Conservation (phyloP, 2,797 vertebrate genomes). For the Pseudochaenichthys georgianus region DNA sequence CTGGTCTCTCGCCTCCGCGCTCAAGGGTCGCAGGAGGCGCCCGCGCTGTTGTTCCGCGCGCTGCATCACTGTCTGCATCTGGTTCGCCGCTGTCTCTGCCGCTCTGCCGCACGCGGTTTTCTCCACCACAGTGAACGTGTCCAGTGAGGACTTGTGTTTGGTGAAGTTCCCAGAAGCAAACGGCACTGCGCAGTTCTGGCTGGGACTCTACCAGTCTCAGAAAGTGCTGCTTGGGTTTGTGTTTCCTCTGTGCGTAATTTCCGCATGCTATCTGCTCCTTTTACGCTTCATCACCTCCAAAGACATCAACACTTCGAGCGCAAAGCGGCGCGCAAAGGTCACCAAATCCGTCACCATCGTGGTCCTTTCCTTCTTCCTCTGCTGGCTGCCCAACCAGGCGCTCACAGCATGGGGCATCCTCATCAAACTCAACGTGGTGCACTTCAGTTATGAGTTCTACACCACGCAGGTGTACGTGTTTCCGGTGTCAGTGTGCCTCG, state of each 20-base stretch:
- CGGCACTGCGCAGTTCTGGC: constrained; percentile 90
- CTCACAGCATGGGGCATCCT: constrained; percentile 95
- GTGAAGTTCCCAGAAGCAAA: constrained; percentile 90
- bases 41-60: constrained; percentile 80
- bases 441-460: constrained; percentile 94
- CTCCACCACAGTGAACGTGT: constrained; percentile 90
- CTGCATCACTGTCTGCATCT: constrained; percentile 87
- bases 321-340: constrained; percentile 91
- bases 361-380: constrained; percentile 95
- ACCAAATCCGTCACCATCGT: constrained; percentile 95
- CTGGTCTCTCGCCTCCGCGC: constrained; percentile 90
- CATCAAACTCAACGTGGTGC: constrained; percentile 92
- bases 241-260: constrained; percentile 89
- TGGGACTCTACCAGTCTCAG: constrained; percentile 94
- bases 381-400: constrained; percentile 97
- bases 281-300: constrained; percentile 90
- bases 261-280: constrained; percentile 91
- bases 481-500: constrained; percentile 94
- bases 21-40: constrained; percentile 82
- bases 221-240: constrained; percentile 94
- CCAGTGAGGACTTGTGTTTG: constrained; percentile 92
- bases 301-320: constrained; percentile 86
- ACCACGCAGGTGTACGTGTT: constrained; percentile 93
- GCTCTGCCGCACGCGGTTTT: constrained; percentile 92
- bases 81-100: constrained; percentile 88